Conservation (phyloP, 2,888 invertebrate species). For the Biston stratarius region DNA sequence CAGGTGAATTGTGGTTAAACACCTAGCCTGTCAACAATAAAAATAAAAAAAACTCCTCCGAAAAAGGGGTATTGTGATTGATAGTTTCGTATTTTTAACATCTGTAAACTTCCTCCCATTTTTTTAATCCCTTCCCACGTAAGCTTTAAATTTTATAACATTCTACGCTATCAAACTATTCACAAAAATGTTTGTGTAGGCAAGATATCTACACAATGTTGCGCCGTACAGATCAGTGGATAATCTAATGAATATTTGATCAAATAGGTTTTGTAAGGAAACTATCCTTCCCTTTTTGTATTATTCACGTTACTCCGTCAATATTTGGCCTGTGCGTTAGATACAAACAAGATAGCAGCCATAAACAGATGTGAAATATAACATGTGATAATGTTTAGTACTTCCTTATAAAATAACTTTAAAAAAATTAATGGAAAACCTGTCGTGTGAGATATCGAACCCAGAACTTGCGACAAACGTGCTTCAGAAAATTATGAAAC, state of each 20-base stretch:
- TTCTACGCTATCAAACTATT: neutral
- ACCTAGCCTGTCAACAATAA: too few relatives aligned
- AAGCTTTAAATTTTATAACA: neutral
- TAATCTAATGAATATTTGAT: conserved; percentile 21
- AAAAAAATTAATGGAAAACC: too few relatives aligned
- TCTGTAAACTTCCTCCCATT: too few relatives aligned
- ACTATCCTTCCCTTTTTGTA: conserved; percentile 20
- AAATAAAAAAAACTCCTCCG: too few relatives aligned
- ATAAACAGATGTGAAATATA: neutral
- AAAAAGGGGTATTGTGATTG: too few relatives aligned
- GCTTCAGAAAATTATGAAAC: too few relatives aligned
- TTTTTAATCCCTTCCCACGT: too few relatives aligned
- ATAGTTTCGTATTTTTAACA: too few relatives aligned
- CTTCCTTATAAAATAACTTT: too few relatives aligned
- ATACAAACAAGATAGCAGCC: neutral
- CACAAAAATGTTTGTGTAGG: neutral
- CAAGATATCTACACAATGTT: conserved; percentile 6
- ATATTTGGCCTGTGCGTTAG: conserved; percentile 14
- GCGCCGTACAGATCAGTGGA: conserved; percentile 4
- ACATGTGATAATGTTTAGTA: neutral
- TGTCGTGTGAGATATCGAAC: too few relatives aligned
- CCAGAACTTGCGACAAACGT: too few relatives aligned
- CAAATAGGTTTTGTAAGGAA: conserved; percentile 20
- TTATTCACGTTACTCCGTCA: conserved; percentile 14
- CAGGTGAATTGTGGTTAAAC: too few relatives aligned